These are phyloP conservation scores for Machimus rusticus DNA, from an alignment of 2,888 invertebrate genomes.

Conservation along the genomic window DNA sequence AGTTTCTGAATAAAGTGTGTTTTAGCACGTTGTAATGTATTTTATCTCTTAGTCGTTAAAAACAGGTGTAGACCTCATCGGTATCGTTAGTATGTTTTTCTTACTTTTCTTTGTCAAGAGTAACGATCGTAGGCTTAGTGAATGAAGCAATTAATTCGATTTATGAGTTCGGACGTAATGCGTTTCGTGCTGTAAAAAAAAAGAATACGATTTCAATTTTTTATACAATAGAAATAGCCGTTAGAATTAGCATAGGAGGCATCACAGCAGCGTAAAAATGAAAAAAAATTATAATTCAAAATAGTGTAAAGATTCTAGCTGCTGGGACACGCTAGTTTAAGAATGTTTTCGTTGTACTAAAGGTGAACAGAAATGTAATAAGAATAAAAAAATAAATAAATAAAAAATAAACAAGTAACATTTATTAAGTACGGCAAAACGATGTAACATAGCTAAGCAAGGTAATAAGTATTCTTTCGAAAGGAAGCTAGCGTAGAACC, in stretches of 20 bases:
- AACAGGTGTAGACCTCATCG: not conserved
- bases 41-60: constrained; percentile 11
- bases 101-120: not conserved
- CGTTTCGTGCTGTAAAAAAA: constrained; percentile 3
- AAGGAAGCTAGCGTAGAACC: constrained; percentile 24
- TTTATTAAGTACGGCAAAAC: not conserved
- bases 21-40: constrained; percentile 35
- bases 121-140: not conserved
- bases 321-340: not conserved
- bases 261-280: not conserved
- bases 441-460: constrained; percentile 13
- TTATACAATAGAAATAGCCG: not conserved
- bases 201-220: not conserved
- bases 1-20: constrained; percentile 25
- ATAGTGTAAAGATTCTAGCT: not conserved
- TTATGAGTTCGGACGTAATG: not conserved
- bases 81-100: not conserved
- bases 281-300: not conserved
- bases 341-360: not conserved
- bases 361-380: not conserved
- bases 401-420: not conserved
- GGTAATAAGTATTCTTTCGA: constrained; percentile 8
- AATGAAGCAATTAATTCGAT: constrained; percentile 20
- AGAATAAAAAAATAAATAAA: not conserved
- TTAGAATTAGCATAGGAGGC: not conserved